A percentile compares a stretch with the other conserved stretches of the same genome.
These are phyloP conservation scores for Agriopis aurantiaria DNA, from an alignment of 2,888 invertebrate genomes.

Conservation along the genomic window DNA sequence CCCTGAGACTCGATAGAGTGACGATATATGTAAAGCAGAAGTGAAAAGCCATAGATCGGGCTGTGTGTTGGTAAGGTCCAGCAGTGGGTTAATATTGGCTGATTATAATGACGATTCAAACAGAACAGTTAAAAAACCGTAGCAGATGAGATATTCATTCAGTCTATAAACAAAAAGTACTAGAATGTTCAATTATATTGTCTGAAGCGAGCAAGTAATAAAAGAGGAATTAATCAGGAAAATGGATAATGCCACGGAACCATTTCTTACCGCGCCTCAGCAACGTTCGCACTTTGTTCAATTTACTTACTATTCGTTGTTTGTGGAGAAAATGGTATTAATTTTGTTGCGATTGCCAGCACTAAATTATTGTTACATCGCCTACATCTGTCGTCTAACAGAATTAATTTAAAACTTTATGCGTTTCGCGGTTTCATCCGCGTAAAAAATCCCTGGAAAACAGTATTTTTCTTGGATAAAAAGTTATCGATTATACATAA, in stretches of 20 bases:
- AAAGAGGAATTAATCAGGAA: constrained; percentile 54
- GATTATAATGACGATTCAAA: too few species aligned
- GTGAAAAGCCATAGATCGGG: too few species aligned
- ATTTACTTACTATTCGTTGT: constrained; percentile 16
- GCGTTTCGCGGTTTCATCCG: too few species aligned
- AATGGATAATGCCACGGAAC: constrained; percentile 49
- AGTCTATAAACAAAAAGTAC: constrained; percentile 18
- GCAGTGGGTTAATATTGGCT: too few species aligned
- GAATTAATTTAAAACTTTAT: neutral
- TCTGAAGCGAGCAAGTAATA: constrained; percentile 44
- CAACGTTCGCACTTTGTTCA: constrained; percentile 18
- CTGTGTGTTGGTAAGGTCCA: too few species aligned
- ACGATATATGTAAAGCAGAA: too few species aligned
- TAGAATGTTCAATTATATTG: constrained; percentile 47
- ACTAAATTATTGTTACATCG: constrained; percentile 19
- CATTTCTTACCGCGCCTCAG: constrained; percentile 35
- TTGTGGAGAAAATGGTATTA: constrained; percentile 32
- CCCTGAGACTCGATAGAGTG: too few species aligned
- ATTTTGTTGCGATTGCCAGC: constrained; percentile 29
- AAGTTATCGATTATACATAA: too few species aligned
- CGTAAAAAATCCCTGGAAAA: too few species aligned
- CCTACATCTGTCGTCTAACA: constrained; percentile 11
- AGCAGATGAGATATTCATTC: neutral
- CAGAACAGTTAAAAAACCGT: too few species aligned
- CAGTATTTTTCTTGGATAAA: too few species aligned